Percentiles rank a stretch among this genome's conserved stretches.
phyloP scores from a whole-genome alignment of 1,140 invertebrate species.

The Achroia grisella region DNA sequence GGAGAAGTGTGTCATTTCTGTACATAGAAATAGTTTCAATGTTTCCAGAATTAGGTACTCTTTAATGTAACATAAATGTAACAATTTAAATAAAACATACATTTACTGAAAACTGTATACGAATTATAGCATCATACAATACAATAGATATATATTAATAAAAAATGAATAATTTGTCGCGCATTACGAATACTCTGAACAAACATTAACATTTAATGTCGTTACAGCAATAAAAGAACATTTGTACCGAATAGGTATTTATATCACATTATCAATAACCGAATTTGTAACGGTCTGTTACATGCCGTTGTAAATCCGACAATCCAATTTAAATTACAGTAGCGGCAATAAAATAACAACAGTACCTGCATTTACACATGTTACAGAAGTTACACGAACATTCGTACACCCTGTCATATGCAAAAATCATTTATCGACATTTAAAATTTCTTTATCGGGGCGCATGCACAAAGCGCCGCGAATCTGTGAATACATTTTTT shows the following conservation, averaged over 20 bases:
- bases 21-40: too few species aligned
- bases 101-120: too few species aligned
- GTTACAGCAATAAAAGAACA: constrained; percentile 12
- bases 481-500: constrained; percentile 62
- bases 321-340: constrained; percentile 56
- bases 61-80: too few species aligned
- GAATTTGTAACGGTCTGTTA: constrained; percentile 63
- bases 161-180: too few species aligned
- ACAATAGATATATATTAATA: too few species aligned
- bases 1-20: too few species aligned
- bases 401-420: constrained; percentile 48
- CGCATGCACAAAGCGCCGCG: constrained; percentile 47
- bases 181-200: not conserved
- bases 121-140: too few species aligned
- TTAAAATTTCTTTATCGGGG: constrained; percentile 56
- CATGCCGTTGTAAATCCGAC: constrained; percentile 42
- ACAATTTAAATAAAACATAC: too few species aligned
- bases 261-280: constrained; percentile 50
- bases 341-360: constrained; percentile 38
- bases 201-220: constrained; percentile 18
- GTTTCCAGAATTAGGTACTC: too few species aligned
- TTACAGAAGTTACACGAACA: constrained; percentile 42
- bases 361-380: constrained; percentile 58
- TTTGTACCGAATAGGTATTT: constrained; percentile 24
- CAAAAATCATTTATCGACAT: constrained; percentile 67